Evolutionary conservation across 64 coral and sea anemone species (phyloP).

Genomic region (Actinia equina): DNA sequence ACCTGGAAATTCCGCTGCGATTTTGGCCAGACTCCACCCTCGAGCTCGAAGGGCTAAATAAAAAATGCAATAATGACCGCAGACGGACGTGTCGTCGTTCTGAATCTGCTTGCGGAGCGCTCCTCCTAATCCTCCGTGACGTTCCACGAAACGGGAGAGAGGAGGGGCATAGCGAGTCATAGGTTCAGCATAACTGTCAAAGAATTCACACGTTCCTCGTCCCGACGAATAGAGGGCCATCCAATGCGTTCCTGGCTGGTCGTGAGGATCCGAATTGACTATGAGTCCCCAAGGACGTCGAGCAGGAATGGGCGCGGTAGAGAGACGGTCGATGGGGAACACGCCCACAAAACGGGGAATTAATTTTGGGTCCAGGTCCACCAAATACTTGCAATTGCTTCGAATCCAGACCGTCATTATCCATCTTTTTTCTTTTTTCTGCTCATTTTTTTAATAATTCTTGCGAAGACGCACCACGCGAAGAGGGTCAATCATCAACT

Average conservation of each 20-base stretch:
- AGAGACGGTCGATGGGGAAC: background rate
- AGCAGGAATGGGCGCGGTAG: background rate
- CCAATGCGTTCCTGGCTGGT: background rate
- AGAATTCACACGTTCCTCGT: background rate
- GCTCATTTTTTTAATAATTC: background rate
- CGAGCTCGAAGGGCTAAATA: background rate
- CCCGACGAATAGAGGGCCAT: background rate
- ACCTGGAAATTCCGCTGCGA: background rate
- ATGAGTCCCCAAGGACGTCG: background rate
- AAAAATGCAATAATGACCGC: constrained; percentile 4
- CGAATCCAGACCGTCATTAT: background rate
- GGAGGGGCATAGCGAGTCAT: background rate
- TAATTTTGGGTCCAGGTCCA: background rate
- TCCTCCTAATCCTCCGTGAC: background rate
- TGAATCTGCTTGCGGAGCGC: background rate
- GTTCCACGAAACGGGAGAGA: background rate
- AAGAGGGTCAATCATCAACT: background rate
- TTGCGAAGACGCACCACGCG: background rate
- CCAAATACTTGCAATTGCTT: background rate
- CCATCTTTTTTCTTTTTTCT: background rate
- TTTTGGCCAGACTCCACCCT: background rate
- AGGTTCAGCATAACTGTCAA: background rate
- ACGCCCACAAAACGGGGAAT: background rate
- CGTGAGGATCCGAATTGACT: background rate
- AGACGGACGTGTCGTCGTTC: background rate